Base-by-base conservation (phyloP, 2,888 invertebrate genomes). In the Caenorhabditis sp. region DNA sequence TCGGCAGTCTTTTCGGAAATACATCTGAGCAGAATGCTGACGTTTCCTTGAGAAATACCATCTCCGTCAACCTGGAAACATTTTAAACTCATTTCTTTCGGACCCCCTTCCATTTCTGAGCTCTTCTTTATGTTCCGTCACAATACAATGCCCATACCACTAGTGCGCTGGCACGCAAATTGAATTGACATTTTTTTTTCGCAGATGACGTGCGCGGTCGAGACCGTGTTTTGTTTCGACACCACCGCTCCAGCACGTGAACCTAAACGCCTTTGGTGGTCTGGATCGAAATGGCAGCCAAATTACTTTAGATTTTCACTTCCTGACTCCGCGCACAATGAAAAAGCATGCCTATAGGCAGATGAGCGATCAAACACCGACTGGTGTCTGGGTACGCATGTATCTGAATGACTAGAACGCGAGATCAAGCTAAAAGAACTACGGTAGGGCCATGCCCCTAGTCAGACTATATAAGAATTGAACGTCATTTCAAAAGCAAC, bases 31-130 rank as follows among this genome's bases (percentile, higher is more conserved):
- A 50, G 26, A 41, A 65, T 59, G 24, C 56, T 65, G 45, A 65
- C 65, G 50, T 73, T 73, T 50, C 73, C 73, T 11, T 52, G 48
- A 15, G 65, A 22, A 20, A 73, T 73, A 53, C 65, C 73, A 58
- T 65, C 59, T 30, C 73, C 65, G 37, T 73, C 73, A 53, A 73
- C 27, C 73, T 73, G 43, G 65, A 65, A 62, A 50, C 48, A 20
- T n/a, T n/a, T n/a, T n/a, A n/a, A n/a, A n/a, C n/a, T n/a, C n/a
- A n/a, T n/a, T n/a, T n/a, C n/a, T n/a, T n/a, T n/a, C n/a, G n/a
- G n/a, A n/a, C n/a, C n/a, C n/a, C n/a, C n/a, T n/a, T n/a, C n/a
- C 27, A 43, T 53, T 20, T 41, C 30, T 39, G n/a, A 50, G n/a
- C 20, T 11, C 22, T n/a, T n/a, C n/a, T n/a, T n/a, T n/a, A n/a